Evolutionary conservation across 2,797 vertebrate genomes (phyloP).

Genomic region (Pteropus rufus): DNA sequence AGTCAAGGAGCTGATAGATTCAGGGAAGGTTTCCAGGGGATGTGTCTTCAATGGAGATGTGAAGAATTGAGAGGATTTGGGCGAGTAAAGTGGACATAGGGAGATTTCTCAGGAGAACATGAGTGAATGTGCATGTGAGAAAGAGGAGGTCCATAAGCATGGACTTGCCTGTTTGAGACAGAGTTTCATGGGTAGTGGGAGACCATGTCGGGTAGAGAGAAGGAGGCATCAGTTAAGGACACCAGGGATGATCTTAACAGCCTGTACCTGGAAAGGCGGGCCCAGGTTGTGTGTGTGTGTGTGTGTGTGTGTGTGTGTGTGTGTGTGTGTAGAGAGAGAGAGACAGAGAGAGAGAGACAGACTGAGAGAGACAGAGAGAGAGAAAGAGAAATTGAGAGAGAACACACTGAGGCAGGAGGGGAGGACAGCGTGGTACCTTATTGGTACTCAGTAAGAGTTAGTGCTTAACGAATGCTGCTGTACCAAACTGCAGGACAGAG

Average conservation of each 20-base stretch:
- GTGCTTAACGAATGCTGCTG: not conserved
- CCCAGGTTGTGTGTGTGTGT: rapidly evolving
- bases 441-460: not conserved
- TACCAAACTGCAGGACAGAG: not conserved
- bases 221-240: not conserved
- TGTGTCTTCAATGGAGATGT: rapidly evolving
- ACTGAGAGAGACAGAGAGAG: no score
- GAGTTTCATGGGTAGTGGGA: not conserved
- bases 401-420: not conserved
- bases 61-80: not conserved
- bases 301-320: not conserved
- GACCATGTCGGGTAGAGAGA: not conserved
- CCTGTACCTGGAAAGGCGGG: not conserved
- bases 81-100: not conserved
- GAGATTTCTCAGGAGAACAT: not conserved
- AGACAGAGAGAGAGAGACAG: no score
- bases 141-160: not conserved
- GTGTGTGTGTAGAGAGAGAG: no score
- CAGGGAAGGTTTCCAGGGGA: not conserved
- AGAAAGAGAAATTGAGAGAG: not conserved
- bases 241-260: not conserved
- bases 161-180: not conserved
- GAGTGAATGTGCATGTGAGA: not conserved
- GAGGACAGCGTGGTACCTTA: not conserved
- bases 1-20: not conserved